These are phyloP conservation scores for Lasioglossum zephyrum DNA, from an alignment of 2,888 invertebrate genomes.

Conservation along the genomic window DNA sequence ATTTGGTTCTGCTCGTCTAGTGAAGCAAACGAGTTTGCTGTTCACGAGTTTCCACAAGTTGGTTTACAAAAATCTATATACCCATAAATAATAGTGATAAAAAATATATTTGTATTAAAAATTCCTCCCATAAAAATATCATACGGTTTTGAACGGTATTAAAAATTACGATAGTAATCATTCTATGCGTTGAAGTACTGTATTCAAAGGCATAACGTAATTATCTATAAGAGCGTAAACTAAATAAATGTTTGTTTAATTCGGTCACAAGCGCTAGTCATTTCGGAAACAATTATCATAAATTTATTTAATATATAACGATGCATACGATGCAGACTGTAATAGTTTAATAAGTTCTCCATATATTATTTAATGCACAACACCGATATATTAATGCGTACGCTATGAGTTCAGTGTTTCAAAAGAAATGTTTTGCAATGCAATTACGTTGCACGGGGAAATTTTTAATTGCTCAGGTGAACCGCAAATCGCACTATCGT, in stretches of 20 bases:
- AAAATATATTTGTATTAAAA: slow-evolving; percentile 1
- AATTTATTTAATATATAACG: background rate
- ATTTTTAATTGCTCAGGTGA: background rate
- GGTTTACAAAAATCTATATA: background rate
- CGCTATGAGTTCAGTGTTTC: background rate
- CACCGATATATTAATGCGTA: background rate
- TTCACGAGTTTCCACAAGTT: background rate
- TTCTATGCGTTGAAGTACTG: slow-evolving; percentile 1
- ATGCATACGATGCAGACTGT: background rate
- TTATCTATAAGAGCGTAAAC: background rate
- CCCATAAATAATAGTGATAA: background rate
- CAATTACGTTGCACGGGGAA: background rate
- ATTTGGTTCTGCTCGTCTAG: background rate
- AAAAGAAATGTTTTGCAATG: background rate
- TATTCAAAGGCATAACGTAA: background rate
- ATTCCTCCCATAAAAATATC: slow-evolving; percentile 2
- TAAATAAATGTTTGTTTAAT: slow-evolving; percentile 8
- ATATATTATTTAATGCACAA: background rate
- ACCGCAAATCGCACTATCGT: background rate
- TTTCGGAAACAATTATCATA: background rate
- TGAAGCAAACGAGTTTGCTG: background rate
- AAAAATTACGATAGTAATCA: background rate
- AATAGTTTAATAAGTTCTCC: background rate
- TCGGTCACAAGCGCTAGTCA: background rate
- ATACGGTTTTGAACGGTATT: background rate